phyloP scores from a whole-genome alignment of 2,113 vertebrate genomes.

The Mormoops blainvillei region DNA sequence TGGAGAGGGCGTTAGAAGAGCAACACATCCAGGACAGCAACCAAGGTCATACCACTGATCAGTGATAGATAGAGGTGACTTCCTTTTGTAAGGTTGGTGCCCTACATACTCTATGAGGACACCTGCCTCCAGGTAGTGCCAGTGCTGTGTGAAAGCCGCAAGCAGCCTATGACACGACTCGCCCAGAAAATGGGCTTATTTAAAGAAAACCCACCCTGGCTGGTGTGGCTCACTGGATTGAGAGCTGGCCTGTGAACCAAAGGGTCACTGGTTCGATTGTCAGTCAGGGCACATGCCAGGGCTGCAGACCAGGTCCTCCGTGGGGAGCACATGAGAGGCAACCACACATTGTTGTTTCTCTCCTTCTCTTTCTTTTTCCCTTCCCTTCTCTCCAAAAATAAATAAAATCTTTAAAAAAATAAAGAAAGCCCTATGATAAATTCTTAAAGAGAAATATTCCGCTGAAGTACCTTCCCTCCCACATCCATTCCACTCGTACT shows the following conservation, averaged over 20 bases:
- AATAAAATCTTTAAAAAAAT: too few species aligned
- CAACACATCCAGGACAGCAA: background rate
- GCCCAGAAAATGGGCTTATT: background rate
- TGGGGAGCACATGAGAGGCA: too few species aligned
- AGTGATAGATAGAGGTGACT: background rate
- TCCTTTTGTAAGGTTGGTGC: background rate
- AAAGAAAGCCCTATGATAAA: background rate
- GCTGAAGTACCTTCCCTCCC: background rate
- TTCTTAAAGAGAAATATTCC: background rate
- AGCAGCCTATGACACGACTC: background rate
- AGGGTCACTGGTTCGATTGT: too few species aligned
- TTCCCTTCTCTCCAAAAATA: too few species aligned
- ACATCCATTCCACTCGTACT: background rate
- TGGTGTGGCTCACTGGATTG: too few species aligned
- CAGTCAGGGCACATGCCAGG: too few species aligned
- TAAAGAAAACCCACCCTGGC: too few species aligned
- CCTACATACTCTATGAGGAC: background rate
- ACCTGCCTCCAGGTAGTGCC: background rate
- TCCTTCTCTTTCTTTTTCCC: too few species aligned
- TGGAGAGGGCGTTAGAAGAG: background rate
- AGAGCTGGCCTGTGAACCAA: too few species aligned
- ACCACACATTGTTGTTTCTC: too few species aligned
- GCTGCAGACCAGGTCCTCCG: too few species aligned
- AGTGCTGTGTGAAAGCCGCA: background rate
- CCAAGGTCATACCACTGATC: background rate